Evolutionary conservation across 2,797 vertebrate genomes (phyloP), one percentile per base, ranked within the genome.

Genomic region (Acipenser ruthenus): DNA sequence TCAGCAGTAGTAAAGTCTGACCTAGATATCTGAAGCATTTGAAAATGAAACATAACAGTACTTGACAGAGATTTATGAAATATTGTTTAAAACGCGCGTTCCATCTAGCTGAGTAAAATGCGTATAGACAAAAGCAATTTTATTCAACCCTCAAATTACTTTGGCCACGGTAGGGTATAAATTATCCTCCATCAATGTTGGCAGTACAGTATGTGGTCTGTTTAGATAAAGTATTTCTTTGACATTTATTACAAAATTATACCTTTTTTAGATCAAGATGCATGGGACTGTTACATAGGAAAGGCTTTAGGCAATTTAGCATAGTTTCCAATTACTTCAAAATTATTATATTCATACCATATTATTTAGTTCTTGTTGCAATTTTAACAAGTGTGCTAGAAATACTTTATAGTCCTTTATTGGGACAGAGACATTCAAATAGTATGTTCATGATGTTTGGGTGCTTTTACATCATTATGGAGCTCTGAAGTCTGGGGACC

Each of bases 31-130:
- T 37, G 75, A 62, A 64, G 68, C 69, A 70, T 86, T 81, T 84
- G 73, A 80, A 85, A 88, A 83, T 83, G 82, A 86, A 18, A 18
- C 18, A 82, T 80, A 69, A 79, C 79, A 37, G 18, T 80, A 74
- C 65, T 77, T 61, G 83, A 86, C 82, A 88, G 75, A 85, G 84
- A 86, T 88, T 90, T 84, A 88, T 89, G 82, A 86, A 84, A 81
- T 74, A 83, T 69, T 82, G 74, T 71, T 80, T 80, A 76, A 83
- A 80, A 83, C 81, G 68, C 79, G 66, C 82, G 69, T 64, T 82
- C 81, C 72, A 73, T 82, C 73, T 72, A 75, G 70, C 77, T 79
- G 76, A 86, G 70, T 68, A 81, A 83, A 80, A 77, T 73, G 83
- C 84, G 81, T 79, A 80, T 65, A 84, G 80, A 88, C 82, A 88